phyloP scores from a whole-genome alignment of 2,797 vertebrate species.

The Hoplostethus mediterraneus region DNA sequence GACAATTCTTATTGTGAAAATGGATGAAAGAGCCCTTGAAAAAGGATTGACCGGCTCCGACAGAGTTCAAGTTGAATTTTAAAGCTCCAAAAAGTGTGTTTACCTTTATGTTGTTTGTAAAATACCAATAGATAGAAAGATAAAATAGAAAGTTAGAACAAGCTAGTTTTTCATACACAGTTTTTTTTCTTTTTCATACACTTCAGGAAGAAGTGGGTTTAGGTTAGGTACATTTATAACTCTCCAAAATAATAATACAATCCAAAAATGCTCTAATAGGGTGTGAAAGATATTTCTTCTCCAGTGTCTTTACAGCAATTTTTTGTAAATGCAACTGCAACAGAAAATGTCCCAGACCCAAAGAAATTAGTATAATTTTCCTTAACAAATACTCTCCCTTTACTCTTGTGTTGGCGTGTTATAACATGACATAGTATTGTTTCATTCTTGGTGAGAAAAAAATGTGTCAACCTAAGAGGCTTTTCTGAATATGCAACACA shows the following conservation, averaged over 20 bases:
- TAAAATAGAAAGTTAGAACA: background rate
- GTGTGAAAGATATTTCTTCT: no score
- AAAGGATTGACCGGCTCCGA: background rate
- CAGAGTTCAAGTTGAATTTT: no score
- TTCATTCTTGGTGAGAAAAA: constrained; percentile 33
- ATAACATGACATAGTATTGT: constrained; percentile 41
- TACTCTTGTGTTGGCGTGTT: background rate
- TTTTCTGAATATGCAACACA: constrained; percentile 73
- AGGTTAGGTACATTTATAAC: background rate
- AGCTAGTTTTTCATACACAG: background rate
- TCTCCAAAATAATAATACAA: background rate
- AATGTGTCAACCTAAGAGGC: constrained; percentile 60
- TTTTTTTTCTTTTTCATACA: no score
- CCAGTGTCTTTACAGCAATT: background rate
- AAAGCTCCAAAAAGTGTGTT: no score
- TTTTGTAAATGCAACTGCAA: background rate
- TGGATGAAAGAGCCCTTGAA: no score
- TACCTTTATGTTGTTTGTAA: no score
- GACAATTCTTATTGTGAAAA: no score
- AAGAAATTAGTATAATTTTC: background rate
- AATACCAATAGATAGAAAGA: no score
- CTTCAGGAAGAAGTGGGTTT: no score
- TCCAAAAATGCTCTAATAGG: background rate
- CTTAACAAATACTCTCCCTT: constrained; percentile 18
- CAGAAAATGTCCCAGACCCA: background rate